Evolutionary conservation across 2,888 invertebrate genomes (phyloP), one percentile per base, ranked within the genome.

Genomic region (Salpingus planirostris): DNA sequence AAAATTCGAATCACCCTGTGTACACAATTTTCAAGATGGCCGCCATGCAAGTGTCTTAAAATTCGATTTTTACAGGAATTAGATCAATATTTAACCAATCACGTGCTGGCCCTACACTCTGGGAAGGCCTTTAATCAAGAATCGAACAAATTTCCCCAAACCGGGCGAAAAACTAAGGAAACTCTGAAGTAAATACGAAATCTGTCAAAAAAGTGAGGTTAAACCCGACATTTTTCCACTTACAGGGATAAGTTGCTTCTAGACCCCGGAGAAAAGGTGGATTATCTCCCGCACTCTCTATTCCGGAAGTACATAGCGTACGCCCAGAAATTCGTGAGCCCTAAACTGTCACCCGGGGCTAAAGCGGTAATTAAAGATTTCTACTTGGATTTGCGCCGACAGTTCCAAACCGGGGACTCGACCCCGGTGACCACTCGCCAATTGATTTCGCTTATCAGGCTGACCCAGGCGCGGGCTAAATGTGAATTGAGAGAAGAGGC

Each of bases 221-320:
- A n/a, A n/a, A n/a, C n/a, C n/a, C n/a, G n/a, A n/a, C n/a, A n/a
- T n/a, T n/a, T n/a, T n/a, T n/a, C n/a, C n/a, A n/a, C n/a, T n/a
- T n/a, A n/a, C n/a, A n/a, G n/a, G n/a, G n/a, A n/a, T n/a, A n/a
- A n/a, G n/a, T n/a, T n/a, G n/a, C n/a, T n/a, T n/a, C n/a, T n/a
- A n/a, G n/a, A n/a, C n/a, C n/a, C n/a, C n/a, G 74, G 73, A 2
- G 82, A 85, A 54, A 62, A 66, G 0, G 60, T 82, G 15, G 83
- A 90, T 56, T 67, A 76, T 2, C 66, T 96, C 34, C 87, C 93
- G 0, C 70, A 78, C 28, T 72, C 74, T 29, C 62, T 89, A 26
- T 70, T 96, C 3, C 76, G 90, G 38, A 93, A 92, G 66, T 96
- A 92, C 56, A 83, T 96, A 46, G 86, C 85, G 0, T 96, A 93